Percentiles rank a stretch among this genome's conserved stretches.
These are phyloP conservation scores for Lysandra bellargus DNA, from an alignment of 2,888 invertebrate genomes.

Conservation along the genomic window DNA sequence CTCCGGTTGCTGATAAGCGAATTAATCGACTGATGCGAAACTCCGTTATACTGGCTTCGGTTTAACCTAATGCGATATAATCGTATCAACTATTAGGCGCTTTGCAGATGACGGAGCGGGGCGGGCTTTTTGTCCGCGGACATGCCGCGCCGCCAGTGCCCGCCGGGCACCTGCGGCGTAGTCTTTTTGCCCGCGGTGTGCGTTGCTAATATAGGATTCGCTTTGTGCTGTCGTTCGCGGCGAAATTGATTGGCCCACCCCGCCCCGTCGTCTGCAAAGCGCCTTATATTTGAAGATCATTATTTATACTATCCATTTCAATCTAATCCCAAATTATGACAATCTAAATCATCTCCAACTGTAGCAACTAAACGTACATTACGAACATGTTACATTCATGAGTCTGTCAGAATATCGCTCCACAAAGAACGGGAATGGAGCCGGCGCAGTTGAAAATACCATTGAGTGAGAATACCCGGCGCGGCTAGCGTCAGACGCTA, in stretches of 20 bases:
- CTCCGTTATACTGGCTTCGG: too few species aligned
- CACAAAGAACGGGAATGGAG: constrained; percentile 19
- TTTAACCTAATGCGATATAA: too few species aligned
- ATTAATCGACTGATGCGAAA: neutral
- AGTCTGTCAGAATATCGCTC: neutral
- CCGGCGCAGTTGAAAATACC: neutral
- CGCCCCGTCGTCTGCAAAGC: too few species aligned
- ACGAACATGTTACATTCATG: neutral
- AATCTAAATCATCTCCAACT: neutral
- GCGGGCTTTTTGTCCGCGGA: too few species aligned
- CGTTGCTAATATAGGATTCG: too few species aligned
- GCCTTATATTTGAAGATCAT: too few species aligned
- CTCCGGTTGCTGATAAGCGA: neutral
- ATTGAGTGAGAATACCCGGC: constrained; percentile 10
- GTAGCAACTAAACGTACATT: neutral
- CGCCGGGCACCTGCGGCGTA: too few species aligned
- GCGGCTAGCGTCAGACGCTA: neutral
- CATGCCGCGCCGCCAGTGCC: too few species aligned
- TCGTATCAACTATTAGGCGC: neutral
- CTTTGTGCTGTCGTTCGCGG: too few species aligned
- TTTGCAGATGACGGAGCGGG: too few species aligned
- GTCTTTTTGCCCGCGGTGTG: too few species aligned
- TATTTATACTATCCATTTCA: neutral
- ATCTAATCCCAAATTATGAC: neutral
- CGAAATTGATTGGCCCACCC: too few species aligned